Evolutionary conservation across 2,888 invertebrate species (phyloP).

Genomic region (Thera obeliscata): DNA sequence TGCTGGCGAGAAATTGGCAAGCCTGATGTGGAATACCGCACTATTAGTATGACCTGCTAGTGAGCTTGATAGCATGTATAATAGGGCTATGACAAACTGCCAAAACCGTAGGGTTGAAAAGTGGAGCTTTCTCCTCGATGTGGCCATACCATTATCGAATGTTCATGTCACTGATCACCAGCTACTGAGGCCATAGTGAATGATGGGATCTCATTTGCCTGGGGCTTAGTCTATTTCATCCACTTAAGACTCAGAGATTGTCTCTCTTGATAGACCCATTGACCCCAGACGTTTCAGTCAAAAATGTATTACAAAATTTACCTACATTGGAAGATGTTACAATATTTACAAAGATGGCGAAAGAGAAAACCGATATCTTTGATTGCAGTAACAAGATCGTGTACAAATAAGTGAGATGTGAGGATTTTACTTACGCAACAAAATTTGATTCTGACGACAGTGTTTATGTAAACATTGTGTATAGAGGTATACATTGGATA

Average conservation of each 20-base stretch:
- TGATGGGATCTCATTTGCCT: no score
- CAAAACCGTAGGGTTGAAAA: no score
- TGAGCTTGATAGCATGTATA: no score
- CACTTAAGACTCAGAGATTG: no score
- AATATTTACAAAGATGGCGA: conserved; percentile 17
- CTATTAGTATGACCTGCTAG: neutral
- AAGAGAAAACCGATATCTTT: conserved; percentile 22
- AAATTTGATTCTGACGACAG: conserved; percentile 19
- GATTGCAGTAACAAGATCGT: conserved; percentile 26
- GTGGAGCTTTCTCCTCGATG: no score
- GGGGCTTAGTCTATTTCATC: no score
- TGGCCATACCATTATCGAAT: no score
- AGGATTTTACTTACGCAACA: conserved; percentile 29
- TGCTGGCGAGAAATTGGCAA: conserved; percentile 21
- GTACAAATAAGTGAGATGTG: conserved; percentile 29
- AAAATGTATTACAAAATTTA: neutral
- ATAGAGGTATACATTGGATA: conserved; percentile 1
- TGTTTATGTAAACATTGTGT: conserved; percentile 23
- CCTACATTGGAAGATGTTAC: neutral
- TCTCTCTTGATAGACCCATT: no score
- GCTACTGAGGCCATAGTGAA: no score
- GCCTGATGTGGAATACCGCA: neutral
- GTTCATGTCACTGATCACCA: no score
- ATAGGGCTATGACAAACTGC: no score
- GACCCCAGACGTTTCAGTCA: no score